A percentile compares a stretch with the other conserved stretches of the same genome.
Evolutionary conservation across 2,888 invertebrate species (phyloP).

Genomic region (Baccha elongata): DNA sequence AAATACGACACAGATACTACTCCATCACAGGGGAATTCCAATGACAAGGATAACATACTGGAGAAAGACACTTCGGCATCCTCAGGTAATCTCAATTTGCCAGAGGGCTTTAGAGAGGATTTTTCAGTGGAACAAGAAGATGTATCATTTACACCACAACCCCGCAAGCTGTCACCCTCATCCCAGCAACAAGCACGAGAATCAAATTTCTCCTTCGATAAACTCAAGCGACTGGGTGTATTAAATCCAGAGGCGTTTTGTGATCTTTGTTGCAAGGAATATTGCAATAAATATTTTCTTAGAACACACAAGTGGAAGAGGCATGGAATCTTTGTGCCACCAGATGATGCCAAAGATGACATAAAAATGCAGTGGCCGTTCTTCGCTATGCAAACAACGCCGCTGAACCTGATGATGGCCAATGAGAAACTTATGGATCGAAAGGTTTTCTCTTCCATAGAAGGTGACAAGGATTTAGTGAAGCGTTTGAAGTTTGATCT

Average conservation of each 20-base stretch:
- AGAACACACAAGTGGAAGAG: conserved; percentile 95
- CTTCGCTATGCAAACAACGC: conserved; percentile 86
- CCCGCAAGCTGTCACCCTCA: conserved; percentile 85
- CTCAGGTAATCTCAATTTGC: conserved; percentile 78
- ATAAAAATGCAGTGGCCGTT: conserved; percentile 77
- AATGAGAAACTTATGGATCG: conserved; percentile 75
- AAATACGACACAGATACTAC: conserved; percentile 55
- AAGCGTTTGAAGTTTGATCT: conserved; percentile 79
- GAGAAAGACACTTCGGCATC: conserved; percentile 53
- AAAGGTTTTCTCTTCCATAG: conserved; percentile 67
- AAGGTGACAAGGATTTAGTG: conserved; percentile 54
- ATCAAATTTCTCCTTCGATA: conserved; percentile 88
- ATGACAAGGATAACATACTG: conserved; percentile 40
- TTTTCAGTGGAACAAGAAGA: conserved; percentile 82
- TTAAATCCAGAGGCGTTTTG: conserved; percentile 95
- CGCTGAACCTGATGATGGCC: conserved; percentile 89
- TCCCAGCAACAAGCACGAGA: conserved; percentile 87
- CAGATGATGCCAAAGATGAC: conserved; percentile 87
- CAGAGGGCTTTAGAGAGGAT: conserved; percentile 82
- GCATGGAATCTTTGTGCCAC: conserved; percentile 90
- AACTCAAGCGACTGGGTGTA: conserved; percentile 90
- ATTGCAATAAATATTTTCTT: conserved; percentile 96
- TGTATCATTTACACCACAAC: conserved; percentile 83
- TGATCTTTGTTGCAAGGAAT: conserved; percentile 95
- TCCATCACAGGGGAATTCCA: conserved; percentile 41